These are phyloP conservation scores for Lasioglossum albipes DNA, from an alignment of 1,140 invertebrate species.

Conservation along the genomic window DNA sequence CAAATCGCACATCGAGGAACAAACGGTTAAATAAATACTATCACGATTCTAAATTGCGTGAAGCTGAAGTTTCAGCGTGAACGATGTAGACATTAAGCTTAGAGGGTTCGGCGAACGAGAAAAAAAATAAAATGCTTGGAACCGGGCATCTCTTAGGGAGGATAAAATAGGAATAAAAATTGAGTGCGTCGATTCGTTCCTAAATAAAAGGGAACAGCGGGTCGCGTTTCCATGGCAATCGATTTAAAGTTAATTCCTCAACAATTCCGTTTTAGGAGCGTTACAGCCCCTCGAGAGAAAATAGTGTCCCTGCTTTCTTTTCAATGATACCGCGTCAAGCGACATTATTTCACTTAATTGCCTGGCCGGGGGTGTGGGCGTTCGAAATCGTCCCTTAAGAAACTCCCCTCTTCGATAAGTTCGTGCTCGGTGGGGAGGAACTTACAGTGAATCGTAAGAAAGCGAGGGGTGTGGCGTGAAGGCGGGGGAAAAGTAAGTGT, in stretches of 20 bases:
- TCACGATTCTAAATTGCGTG: no score
- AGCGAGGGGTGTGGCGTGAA: neutral
- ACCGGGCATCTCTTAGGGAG: no score
- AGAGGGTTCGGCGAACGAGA: no score
- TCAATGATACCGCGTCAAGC: constrained; percentile 27
- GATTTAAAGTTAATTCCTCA: constrained; percentile 1
- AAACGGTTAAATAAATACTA: no score
- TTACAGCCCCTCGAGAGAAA: neutral
- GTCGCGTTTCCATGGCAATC: neutral
- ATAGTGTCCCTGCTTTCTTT: neutral
- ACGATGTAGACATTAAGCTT: no score
- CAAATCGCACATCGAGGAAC: no score
- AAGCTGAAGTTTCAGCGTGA: no score
- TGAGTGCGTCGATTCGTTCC: no score
- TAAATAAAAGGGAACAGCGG: no score
- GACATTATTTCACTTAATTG: constrained; percentile 37
- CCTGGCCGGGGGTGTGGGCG: neutral
- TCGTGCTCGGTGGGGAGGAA: neutral
- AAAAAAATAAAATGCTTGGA: no score
- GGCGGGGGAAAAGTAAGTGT: neutral
- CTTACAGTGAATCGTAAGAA: neutral
- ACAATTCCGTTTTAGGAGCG: neutral
- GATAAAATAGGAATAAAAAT: no score
- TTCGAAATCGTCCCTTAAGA: neutral
- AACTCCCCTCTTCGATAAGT: constrained; percentile 16